Percentiles rank a stretch among this genome's conserved stretches.
phyloP scores from a whole-genome alignment of 2,797 vertebrate genomes.

The Ispidina lecontei region DNA sequence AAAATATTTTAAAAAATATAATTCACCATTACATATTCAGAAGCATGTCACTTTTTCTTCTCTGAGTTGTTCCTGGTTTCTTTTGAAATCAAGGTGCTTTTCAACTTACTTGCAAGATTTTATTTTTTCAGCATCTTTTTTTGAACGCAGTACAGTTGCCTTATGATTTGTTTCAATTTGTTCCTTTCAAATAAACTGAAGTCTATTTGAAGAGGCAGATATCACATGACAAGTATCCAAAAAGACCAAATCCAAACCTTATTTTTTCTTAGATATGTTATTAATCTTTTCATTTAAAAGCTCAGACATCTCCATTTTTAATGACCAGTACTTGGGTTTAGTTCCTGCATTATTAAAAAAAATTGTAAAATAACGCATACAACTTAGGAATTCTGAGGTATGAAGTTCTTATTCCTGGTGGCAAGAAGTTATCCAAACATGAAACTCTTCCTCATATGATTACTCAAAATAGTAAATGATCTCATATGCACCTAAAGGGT shows the following conservation, averaged over 20 bases:
- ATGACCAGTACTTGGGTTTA: background rate
- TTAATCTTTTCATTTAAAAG: background rate
- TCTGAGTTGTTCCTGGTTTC: background rate
- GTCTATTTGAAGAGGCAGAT: background rate
- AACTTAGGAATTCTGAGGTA: background rate
- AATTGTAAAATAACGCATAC: background rate
- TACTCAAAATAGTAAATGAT: background rate
- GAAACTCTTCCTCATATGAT: background rate
- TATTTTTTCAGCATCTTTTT: background rate
- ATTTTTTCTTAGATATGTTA: background rate
- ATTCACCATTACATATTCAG: background rate
- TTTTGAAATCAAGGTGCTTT: background rate
- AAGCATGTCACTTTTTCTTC: background rate
- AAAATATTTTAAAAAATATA: background rate
- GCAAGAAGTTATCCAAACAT: background rate
- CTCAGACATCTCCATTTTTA: background rate
- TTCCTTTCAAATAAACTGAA: background rate
- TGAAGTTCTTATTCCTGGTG: background rate
- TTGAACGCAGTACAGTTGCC: background rate
- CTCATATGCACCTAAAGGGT: background rate
- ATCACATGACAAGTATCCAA: accelerated
- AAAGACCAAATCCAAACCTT: background rate
- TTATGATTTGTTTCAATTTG: background rate
- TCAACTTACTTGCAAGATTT: background rate
- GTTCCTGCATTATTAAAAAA: background rate